Percentiles rank a stretch among this genome's conserved stretches.
Evolutionary conservation across 1,140 invertebrate species (phyloP).

Genomic region (Lordiphosa collinella): DNA sequence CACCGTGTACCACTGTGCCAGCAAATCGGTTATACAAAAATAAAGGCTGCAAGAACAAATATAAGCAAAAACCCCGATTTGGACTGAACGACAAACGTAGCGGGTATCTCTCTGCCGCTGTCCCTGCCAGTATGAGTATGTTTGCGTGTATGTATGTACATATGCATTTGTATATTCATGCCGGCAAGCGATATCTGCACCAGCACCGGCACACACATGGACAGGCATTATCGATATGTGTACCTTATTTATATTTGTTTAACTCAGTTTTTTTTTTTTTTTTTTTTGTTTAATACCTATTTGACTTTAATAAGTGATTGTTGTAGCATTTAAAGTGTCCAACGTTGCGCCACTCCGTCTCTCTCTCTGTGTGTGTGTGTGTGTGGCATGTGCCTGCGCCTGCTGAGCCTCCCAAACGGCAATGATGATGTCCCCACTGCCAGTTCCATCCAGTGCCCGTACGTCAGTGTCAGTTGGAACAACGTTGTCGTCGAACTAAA

Average conservation of each 20-base stretch:
- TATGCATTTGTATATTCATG: conserved; percentile 23
- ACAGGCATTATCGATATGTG: conserved; percentile 43
- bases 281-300: conserved; percentile 76
- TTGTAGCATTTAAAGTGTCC: conserved; percentile 72
- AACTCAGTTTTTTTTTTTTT: conserved; percentile 53
- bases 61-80: conserved; percentile 59
- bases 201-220: conserved; percentile 3
- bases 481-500: conserved; percentile 1
- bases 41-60: conserved; percentile 48
- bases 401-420: background rate
- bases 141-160: conserved; percentile 4
- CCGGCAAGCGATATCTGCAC: conserved; percentile 29
- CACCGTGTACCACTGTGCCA: conserved; percentile 33
- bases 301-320: conserved; percentile 79
- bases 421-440: conserved; percentile 16
- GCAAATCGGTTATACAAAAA: conserved; percentile 19
- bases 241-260: conserved; percentile 72
- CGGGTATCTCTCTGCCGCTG: conserved; percentile 32
- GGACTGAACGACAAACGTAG: conserved; percentile 33
- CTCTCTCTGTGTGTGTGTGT: conserved; percentile 1
- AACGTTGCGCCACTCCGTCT: conserved; percentile 52
- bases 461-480: conserved; percentile 29
- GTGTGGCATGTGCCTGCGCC: conserved; percentile 16
- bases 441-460: conserved; percentile 27
- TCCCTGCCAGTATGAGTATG: conserved; percentile 7